Conservation (phyloP, 2,797 vertebrate genomes). For the Hypotaenidia okinawae region DNA sequence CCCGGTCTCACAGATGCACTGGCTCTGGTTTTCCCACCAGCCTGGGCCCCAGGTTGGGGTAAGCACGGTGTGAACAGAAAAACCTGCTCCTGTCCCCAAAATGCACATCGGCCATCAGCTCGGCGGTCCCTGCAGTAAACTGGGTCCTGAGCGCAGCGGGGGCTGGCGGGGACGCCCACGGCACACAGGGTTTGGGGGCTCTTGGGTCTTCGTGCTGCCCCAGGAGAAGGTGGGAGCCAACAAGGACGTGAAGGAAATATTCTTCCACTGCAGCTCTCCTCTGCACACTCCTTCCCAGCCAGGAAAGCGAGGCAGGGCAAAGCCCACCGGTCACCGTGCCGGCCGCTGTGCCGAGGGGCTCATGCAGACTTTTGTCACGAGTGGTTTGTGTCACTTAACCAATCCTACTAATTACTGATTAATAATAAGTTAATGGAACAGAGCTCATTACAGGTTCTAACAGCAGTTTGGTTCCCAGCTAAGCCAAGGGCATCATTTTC, state of each 20-base stretch:
- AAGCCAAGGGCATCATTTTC: not conserved
- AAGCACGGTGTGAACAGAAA: not conserved
- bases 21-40: not conserved
- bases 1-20: rapidly evolving
- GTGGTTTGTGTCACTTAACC: not conserved
- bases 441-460: not conserved
- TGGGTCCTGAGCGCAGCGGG: not conserved
- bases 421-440: constrained; percentile 17
- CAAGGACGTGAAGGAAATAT: rapidly evolving
- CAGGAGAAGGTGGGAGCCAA: not conserved
- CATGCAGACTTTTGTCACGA: not conserved
- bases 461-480: not conserved
- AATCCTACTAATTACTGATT: constrained; percentile 38
- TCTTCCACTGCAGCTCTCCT: not conserved
- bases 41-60: rapidly evolving
- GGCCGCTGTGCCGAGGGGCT: not conserved
- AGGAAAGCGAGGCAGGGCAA: not conserved
- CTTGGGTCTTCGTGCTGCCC: not conserved
- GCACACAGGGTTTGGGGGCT: rapidly evolving
- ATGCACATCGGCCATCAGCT: rapidly evolving
- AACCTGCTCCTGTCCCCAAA: not conserved
- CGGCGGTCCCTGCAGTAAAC: not conserved
- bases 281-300: not conserved
- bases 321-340: not conserved
- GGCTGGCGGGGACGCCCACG: rapidly evolving